Percentiles rank a stretch among this genome's conserved stretches.
Evolutionary conservation across 1,140 invertebrate species (phyloP).

Genomic region (Drosophila serrata): DNA sequence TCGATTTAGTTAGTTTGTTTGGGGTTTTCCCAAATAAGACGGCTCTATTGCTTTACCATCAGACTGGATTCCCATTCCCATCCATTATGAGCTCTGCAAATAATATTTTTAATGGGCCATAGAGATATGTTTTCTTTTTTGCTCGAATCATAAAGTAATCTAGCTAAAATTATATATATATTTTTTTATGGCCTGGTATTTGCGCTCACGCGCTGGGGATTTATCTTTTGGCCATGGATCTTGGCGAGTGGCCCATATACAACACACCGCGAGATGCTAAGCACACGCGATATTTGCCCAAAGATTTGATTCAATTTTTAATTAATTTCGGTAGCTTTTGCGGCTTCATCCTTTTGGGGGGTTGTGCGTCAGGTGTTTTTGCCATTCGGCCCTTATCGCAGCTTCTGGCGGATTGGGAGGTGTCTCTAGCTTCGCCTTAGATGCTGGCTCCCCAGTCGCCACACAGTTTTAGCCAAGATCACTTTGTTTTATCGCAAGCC

Average conservation of each 20-base stretch:
- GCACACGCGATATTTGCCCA: slow-evolving; percentile 64
- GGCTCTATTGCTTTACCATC: background rate
- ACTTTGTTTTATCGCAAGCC: slow-evolving; percentile 54
- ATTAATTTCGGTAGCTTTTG: slow-evolving; percentile 58
- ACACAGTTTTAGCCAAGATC: slow-evolving; percentile 70
- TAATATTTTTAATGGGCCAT: slow-evolving; percentile 17
- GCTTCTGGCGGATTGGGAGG: slow-evolving; percentile 41
- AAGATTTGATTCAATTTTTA: slow-evolving; percentile 67
- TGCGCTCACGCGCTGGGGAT: slow-evolving; percentile 27
- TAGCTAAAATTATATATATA: slow-evolving; percentile 30
- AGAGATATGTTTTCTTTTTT: slow-evolving; percentile 11
- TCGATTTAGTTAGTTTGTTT: slow-evolving; percentile 45
- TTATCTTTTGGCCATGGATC: slow-evolving; percentile 40
- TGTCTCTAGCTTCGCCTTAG: slow-evolving; percentile 21
- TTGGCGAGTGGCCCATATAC: slow-evolving; percentile 9
- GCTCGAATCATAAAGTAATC: slow-evolving; percentile 16
- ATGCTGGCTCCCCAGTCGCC: slow-evolving; percentile 64
- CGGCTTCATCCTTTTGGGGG: slow-evolving; percentile 24
- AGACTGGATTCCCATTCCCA: background rate
- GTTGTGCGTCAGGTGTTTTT: slow-evolving; percentile 26
- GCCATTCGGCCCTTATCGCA: slow-evolving; percentile 68
- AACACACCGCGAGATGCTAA: slow-evolving; percentile 29
- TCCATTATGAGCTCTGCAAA: slow-evolving; percentile 6
- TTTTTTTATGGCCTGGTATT: slow-evolving; percentile 43
- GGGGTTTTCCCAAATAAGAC: background rate